A percentile compares a stretch with the other conserved stretches of the same genome.
Evolutionary conservation across 2,113 vertebrate species (phyloP).

Genomic region (Pitta sordida): DNA sequence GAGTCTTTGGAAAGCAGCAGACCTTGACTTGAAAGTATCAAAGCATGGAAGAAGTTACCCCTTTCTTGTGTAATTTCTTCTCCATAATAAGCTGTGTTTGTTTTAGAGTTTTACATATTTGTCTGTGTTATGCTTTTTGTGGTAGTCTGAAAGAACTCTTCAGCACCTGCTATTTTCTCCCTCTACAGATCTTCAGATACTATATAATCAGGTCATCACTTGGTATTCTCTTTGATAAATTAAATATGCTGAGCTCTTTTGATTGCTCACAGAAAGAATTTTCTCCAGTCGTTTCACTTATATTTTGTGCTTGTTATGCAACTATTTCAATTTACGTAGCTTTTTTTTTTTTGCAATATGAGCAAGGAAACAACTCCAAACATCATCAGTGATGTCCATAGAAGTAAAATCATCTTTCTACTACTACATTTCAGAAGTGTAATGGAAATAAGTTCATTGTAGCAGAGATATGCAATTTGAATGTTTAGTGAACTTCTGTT

Average conservation of each 20-base stretch:
- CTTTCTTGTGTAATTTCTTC: neutral
- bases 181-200: neutral
- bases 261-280: neutral
- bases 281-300: neutral
- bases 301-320: neutral
- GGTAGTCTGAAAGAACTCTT: neutral
- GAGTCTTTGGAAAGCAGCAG: neutral
- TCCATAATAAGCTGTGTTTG: neutral
- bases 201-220: slow-evolving; percentile 22
- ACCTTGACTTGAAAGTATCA: neutral
- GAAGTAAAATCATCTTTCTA: neutral
- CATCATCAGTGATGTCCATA: fast-evolving
- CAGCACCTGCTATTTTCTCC: slow-evolving; percentile 6
- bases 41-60: neutral
- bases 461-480: neutral
- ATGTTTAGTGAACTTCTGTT: neutral
- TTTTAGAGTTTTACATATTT: neutral
- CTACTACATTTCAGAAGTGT: neutral
- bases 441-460: neutral
- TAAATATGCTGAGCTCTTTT: neutral
- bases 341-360: neutral
- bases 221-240: neutral
- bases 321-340: neutral
- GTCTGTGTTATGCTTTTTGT: neutral
- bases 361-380: neutral